Evolutionary conservation across 2,113 vertebrate genomes (phyloP), one percentile per base, ranked within the genome.

Genomic region (Antennarius striatus): DNA sequence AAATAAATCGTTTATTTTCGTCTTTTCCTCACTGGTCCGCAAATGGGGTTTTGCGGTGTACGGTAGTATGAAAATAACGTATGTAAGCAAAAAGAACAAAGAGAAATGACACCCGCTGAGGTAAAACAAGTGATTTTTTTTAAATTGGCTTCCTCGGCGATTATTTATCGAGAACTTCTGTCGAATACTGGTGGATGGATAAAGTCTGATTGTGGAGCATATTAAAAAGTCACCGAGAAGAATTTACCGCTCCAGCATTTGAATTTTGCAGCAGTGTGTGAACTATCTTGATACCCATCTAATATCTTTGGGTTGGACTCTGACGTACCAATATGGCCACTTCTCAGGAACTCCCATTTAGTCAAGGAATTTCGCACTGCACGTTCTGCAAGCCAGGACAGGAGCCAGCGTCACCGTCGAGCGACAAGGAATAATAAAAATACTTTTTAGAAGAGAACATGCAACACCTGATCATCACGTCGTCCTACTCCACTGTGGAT

Each of bases 321-420:
- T 84, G 90, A 86, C 86, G 90, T 91, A 91, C 46, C 95, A 95
- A 95, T 93, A 96, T 96, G 95, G 94, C 95, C 86, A 87, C 94
- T 92, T 93, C 92, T 93, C 91, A 90, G 93, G 90, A 91, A 92
- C 92, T 94, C 93, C 93, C 91, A 86, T 90, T 79, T 62, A 66
- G 57, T 68, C 32, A 46, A 88, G 88, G 89, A 91, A 91, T 92
- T 80, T 82, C 73, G 62, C 17, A 60, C 56, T 63, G 47, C 70
- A 29, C 49, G 2, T 53, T 12, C 3, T 81, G 49, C 81, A 85
- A 77, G 85, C 65, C 79, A 42, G 43, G 76, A 77, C 83, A 85
- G 40, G 83, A 78, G 71, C 13, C 6, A 62, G 49, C 48, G 9
- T 40, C 43, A 1, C 3, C 28, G 2, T 22, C n/a, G 3, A 10